phyloP scores from a whole-genome alignment of 2,888 invertebrate genomes.

The Bimastos eiseni region DNA sequence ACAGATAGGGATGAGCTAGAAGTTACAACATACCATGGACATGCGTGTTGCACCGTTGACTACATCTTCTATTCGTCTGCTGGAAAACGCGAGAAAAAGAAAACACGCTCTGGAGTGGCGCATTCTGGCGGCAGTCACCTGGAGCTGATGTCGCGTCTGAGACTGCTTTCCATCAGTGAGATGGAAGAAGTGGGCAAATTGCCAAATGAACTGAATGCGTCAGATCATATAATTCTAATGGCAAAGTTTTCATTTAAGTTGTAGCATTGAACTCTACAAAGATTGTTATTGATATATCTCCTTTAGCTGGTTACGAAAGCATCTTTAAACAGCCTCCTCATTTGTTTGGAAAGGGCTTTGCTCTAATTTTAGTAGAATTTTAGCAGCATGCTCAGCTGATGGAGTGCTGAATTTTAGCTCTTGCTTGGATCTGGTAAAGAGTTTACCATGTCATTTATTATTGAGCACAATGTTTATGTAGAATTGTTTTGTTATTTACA shows the following conservation, averaged over 20 bases:
- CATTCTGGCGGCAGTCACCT: conserved; percentile 64
- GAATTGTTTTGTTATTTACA: not conserved
- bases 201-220: conserved; percentile 69
- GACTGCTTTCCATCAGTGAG: conserved; percentile 71
- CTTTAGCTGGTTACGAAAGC: no score
- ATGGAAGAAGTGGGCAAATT: conserved; percentile 68
- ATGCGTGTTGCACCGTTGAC: conserved; percentile 73
- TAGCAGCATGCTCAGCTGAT: not conserved
- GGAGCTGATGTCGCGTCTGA: conserved; percentile 69
- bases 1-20: conserved; percentile 63
- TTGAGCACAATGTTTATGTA: not conserved
- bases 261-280: conserved; percentile 10
- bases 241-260: conserved; percentile 47
- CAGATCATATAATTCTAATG: conserved; percentile 57
- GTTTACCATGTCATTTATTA: not conserved
- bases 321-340: no score
- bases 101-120: conserved; percentile 62
- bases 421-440: not conserved
- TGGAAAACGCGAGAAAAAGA: conserved; percentile 2
- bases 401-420: not conserved
- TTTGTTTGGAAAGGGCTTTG: not conserved
- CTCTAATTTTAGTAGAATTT: not conserved
- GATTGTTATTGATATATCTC: not conserved
- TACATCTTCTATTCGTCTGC: conserved; percentile 77
- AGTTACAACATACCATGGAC: conserved; percentile 81